Conservation (phyloP, 2,888 invertebrate species). For the Tachina grossa region DNA sequence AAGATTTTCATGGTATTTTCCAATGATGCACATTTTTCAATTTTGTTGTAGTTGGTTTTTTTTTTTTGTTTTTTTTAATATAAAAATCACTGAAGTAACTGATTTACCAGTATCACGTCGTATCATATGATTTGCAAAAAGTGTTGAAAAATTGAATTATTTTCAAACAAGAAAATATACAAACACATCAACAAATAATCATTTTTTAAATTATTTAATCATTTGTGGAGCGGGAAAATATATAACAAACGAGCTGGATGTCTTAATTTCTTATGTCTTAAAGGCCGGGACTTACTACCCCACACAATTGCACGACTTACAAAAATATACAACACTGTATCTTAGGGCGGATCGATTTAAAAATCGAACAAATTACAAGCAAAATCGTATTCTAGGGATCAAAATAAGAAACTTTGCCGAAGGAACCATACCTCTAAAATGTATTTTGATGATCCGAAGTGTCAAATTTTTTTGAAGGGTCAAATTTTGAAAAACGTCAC, state of each 20-base stretch:
- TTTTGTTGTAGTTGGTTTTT: conserved; percentile 33
- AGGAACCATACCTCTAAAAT: too few relatives aligned
- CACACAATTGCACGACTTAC: too few relatives aligned
- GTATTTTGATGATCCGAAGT: too few relatives aligned
- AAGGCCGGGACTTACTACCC: too few relatives aligned
- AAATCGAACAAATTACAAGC: too few relatives aligned
- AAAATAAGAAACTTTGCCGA: too few relatives aligned
- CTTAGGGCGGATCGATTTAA: too few relatives aligned
- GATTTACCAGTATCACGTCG: conserved; percentile 57
- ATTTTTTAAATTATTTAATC: conserved; percentile 42
- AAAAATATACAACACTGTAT: too few relatives aligned
- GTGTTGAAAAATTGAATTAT: conserved; percentile 67
- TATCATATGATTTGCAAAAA: conserved; percentile 50
- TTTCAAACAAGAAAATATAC: conserved; percentile 19
- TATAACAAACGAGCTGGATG: neutral
- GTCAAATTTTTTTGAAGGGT: too few relatives aligned
- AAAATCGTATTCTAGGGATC: too few relatives aligned
- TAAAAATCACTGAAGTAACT: conserved; percentile 62
- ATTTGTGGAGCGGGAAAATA: neutral
- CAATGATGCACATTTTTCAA: conserved; percentile 70
- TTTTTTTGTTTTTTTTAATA: conserved; percentile 17
- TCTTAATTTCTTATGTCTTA: too few relatives aligned
- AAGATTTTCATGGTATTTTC: conserved; percentile 68
- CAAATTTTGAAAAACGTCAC: too few relatives aligned
- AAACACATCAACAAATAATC: conserved; percentile 33